Evolutionary conservation across 2,888 invertebrate genomes (phyloP).

Genomic region (Archaeoteleia sp.): DNA sequence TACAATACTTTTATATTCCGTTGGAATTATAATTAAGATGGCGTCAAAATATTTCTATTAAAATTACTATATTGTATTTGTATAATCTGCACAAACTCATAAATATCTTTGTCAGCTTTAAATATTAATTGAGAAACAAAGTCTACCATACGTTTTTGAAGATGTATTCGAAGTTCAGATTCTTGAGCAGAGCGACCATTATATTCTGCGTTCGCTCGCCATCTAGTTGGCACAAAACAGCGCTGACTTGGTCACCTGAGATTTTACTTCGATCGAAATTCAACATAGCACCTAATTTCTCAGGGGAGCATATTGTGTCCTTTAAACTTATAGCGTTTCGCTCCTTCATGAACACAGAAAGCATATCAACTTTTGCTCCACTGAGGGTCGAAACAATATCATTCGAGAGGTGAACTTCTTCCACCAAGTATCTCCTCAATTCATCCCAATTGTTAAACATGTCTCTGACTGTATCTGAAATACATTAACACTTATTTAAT

Average conservation of each 20-base stretch:
- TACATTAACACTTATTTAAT: not conserved
- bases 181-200: conserved; percentile 73
- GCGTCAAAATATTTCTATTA: conserved; percentile 4
- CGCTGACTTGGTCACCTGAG: conserved; percentile 69
- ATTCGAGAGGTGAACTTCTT: conserved; percentile 61
- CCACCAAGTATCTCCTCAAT: conserved; percentile 62
- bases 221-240: conserved; percentile 76
- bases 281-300: conserved; percentile 65
- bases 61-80: too few species aligned
- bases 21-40: too few species aligned
- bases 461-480: conserved; percentile 64
- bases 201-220: conserved; percentile 74
- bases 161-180: conserved; percentile 74
- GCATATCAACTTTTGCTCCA: conserved; percentile 66
- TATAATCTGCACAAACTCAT: too few species aligned
- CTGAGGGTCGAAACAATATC: conserved; percentile 60
- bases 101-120: too few species aligned
- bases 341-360: conserved; percentile 67
- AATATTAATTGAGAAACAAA: too few species aligned
- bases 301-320: conserved; percentile 67
- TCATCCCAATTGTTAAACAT: conserved; percentile 70
- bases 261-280: conserved; percentile 58
- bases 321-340: conserved; percentile 62
- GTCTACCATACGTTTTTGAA: conserved; percentile 63
- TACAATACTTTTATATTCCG: too few species aligned